Evolutionary conservation across 2,113 vertebrate species (phyloP), one percentile per base, ranked within the genome.

Genomic region (Forbesichthys papilliferus): DNA sequence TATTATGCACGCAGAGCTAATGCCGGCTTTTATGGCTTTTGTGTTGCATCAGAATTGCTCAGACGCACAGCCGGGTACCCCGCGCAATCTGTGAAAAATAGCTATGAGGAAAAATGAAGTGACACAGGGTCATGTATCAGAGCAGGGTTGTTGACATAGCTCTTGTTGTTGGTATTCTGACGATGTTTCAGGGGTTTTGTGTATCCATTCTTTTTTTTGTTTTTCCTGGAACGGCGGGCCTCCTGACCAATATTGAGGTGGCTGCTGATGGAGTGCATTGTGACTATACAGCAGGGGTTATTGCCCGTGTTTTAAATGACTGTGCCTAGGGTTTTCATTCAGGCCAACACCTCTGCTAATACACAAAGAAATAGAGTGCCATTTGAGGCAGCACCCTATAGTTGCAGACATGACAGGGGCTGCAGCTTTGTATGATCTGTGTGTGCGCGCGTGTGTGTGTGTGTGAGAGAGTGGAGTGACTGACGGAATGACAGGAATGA

Each of bases 401-500:
- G 42, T 72, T 18, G 61, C 20, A 69, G 78, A 52, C 14, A 27
- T 71, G 73, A 49, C 63, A 18, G 60, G 1, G 49, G 59, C 63
- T 70, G 55, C 58, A 48, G 48, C 8, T 20, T 64, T 69, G 55
- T 66, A 20, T 69, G 69, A 58, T 87, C 70, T 65, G 74, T 71
- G 36, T 51, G 48, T 65, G 60, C 64, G 61, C 57, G 49, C 27
- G 57, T 66, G 69, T 74, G 61, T 74, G 36, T 16, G 58, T 74
- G 66, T 20, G 61, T 72, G 68, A n/a, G 70, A 61, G 49, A 68
- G 20, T 67, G 71, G 71, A 80, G 80, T 89, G 86, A 88, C 83
- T 81, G 85, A 80, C 64, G 83, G 86, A 90, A 84, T 84, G 89
- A 85, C 84, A 90, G 82, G 74, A 62, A 70, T 75, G 81, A 71